These are phyloP conservation scores for Globodera rostochiensis DNA, from an alignment of 1,140 invertebrate genomes.

Conservation along the genomic window DNA sequence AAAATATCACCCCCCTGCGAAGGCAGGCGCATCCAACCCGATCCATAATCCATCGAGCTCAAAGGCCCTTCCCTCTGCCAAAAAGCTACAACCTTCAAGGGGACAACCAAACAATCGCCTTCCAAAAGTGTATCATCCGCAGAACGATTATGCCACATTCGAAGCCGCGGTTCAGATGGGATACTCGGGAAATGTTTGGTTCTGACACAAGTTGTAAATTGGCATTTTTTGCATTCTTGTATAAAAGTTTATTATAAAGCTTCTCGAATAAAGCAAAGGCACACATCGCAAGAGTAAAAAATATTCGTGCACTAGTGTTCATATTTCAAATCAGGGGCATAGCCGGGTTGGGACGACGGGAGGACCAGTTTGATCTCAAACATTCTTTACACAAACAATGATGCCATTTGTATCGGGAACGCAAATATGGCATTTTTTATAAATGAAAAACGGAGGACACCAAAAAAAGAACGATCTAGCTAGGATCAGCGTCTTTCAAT, in stretches of 20 bases:
- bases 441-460: too few relatives aligned
- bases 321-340: too few relatives aligned
- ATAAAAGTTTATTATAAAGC: neutral
- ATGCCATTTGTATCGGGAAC: too few relatives aligned
- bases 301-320: too few relatives aligned
- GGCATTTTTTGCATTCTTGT: neutral
- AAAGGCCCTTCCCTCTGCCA: neutral
- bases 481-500: too few relatives aligned
- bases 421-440: too few relatives aligned
- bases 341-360: too few relatives aligned
- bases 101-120: neutral
- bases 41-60: neutral
- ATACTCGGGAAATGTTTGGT: neutral
- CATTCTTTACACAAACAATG: too few relatives aligned
- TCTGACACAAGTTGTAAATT: neutral
- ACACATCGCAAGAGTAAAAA: neutral
- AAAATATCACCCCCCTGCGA: neutral
- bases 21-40: too few relatives aligned
- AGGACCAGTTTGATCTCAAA: too few relatives aligned
- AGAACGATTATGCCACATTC: neutral
- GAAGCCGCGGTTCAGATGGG: neutral
- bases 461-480: too few relatives aligned
- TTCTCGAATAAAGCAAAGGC: too few relatives aligned
- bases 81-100: neutral
- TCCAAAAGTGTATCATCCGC: neutral